A percentile compares a stretch with the other conserved stretches of the same genome.
Evolutionary conservation across 2,888 invertebrate genomes (phyloP).

Genomic region (Drosophila mercatorum): DNA sequence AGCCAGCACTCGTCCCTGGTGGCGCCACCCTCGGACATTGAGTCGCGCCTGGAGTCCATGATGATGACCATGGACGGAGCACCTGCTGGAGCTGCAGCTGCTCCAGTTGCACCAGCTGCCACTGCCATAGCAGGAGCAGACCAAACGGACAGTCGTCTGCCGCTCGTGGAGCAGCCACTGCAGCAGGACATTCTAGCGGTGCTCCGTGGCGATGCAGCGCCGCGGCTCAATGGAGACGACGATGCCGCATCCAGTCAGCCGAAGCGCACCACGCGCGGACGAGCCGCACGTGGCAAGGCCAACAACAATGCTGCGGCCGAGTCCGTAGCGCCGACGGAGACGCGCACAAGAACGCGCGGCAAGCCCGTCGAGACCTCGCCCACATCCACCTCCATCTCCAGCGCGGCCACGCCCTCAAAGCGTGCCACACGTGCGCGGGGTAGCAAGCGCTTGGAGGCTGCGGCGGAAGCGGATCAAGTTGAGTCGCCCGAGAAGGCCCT

Average conservation of each 20-base stretch:
- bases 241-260: constrained; percentile 34
- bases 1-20: constrained; percentile 85
- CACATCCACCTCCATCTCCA: constrained; percentile 9
- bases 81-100: constrained; percentile 12
- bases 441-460: constrained; percentile 38
- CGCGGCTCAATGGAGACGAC: constrained; percentile 51
- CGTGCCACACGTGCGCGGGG: constrained; percentile 67
- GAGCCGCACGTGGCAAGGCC: constrained; percentile 52
- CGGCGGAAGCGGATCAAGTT: constrained; percentile 43
- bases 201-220: constrained; percentile 71
- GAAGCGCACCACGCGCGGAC: constrained; percentile 73
- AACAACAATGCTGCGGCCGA: constrained; percentile 14
- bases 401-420: constrained; percentile 19
- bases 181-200: constrained; percentile 82
- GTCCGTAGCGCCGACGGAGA: constrained; percentile 23
- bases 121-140: constrained; percentile 3
- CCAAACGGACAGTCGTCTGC: background rate
- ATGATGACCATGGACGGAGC: constrained; percentile 79
- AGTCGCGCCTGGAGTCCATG: constrained; percentile 84
- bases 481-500: constrained; percentile 38
- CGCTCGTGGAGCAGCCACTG: constrained; percentile 32
- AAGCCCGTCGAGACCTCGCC: constrained; percentile 31
- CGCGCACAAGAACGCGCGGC: constrained; percentile 40
- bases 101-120: background rate
- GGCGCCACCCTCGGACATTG: constrained; percentile 84